Evolutionary conservation across 2,797 vertebrate species (phyloP).

Genomic region (Neosalanx taihuensis): DNA sequence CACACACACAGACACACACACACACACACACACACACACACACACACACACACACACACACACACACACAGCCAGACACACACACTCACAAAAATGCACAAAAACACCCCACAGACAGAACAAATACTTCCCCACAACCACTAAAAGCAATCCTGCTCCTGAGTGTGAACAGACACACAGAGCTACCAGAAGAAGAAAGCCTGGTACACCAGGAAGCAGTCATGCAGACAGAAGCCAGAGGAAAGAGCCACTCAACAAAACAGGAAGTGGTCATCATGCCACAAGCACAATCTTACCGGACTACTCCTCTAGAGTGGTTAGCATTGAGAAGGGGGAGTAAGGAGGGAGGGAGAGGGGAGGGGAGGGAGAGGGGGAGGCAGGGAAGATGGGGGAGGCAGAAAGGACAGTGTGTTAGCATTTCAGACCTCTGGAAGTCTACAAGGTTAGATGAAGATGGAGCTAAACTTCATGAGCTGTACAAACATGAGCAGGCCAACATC

Average conservation of each 20-base stretch:
- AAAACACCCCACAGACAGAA: background rate
- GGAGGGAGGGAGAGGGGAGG: conserved; percentile 36
- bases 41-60: conserved; percentile 2
- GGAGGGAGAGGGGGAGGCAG: background rate
- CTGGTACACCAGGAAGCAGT: background rate
- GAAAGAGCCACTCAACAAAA: conserved; percentile 10
- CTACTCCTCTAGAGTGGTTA: conserved; percentile 89
- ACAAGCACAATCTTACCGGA: conserved; percentile 84
- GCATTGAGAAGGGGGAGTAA: conserved; percentile 49
- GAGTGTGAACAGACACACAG: too few relatives aligned
- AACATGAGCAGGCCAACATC: too few relatives aligned
- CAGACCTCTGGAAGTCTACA: too few relatives aligned
- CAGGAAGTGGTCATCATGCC: conserved; percentile 25
- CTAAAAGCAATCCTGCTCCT: too few relatives aligned
- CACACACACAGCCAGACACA: background rate
- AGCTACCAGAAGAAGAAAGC: background rate
- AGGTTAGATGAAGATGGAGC: too few relatives aligned
- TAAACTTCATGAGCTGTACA: too few relatives aligned
- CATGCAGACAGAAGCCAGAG: background rate
- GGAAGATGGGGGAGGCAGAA: background rate
- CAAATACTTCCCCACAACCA: background rate
- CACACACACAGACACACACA: background rate
- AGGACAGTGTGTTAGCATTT: background rate
- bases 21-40: conserved; percentile 1
- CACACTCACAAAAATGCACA: background rate